Percentiles rank a stretch among this genome's conserved stretches.
Evolutionary conservation across 1,140 invertebrate genomes (phyloP).

Genomic region (Trichoplusia ni): DNA sequence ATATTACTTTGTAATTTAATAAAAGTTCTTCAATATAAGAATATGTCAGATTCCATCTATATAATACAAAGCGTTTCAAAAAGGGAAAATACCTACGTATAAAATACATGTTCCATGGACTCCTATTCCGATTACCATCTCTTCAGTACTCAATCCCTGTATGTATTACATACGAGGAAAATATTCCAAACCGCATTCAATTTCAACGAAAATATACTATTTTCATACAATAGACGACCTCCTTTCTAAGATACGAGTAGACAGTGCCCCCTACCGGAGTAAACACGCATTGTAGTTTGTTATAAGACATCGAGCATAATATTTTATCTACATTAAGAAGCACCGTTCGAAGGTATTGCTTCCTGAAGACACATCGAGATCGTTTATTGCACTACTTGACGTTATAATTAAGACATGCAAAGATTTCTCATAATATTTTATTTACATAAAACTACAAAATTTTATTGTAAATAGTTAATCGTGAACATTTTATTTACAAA

Average conservation of each 20-base stretch:
- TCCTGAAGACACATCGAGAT: constrained; percentile 48
- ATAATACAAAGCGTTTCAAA: constrained; percentile 80
- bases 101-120: constrained; percentile 69
- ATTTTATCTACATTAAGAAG: constrained; percentile 38
- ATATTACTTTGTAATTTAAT: constrained; percentile 72
- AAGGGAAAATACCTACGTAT: constrained; percentile 73
- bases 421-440: constrained; percentile 41
- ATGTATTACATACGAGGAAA: constrained; percentile 29
- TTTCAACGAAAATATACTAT: constrained; percentile 35
- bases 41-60: constrained; percentile 81
- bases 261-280: constrained; percentile 11
- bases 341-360: constrained; percentile 44
- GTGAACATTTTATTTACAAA: constrained; percentile 54
- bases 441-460: constrained; percentile 50
- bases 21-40: constrained; percentile 80
- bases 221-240: constrained; percentile 54
- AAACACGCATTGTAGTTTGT: constrained; percentile 12
- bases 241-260: constrained; percentile 3
- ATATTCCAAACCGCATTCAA: constrained; percentile 22
- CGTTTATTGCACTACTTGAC: constrained; percentile 62
- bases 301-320: constrained; percentile 18
- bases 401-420: constrained; percentile 34
- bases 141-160: constrained; percentile 23
- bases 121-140: constrained; percentile 23
- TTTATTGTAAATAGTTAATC: constrained; percentile 50